Conservation (phyloP, 2,113 vertebrate species). For the Microtus pennsylvanicus region DNA sequence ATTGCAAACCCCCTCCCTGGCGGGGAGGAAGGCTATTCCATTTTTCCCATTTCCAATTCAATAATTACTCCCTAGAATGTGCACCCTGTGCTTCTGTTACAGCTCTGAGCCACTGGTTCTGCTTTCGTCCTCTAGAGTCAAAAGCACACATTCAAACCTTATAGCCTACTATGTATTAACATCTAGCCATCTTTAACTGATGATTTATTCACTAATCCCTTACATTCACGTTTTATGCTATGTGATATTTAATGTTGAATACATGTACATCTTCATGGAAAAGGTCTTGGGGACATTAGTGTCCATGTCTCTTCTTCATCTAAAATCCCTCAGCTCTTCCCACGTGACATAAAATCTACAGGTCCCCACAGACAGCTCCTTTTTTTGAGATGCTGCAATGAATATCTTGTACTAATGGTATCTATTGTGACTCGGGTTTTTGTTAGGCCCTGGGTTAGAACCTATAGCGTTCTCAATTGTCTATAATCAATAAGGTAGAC, state of each 20-base stretch:
- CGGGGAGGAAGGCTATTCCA: not conserved
- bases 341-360: not conserved
- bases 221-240: slow-evolving; percentile 1
- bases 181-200: slow-evolving; percentile 15
- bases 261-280: not conserved
- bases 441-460: not conserved
- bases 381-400: not conserved
- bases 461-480: not conserved
- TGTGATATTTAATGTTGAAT: not conserved
- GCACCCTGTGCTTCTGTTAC: not conserved
- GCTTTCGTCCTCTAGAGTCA: not conserved
- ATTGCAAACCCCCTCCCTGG: not conserved
- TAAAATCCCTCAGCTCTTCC: slow-evolving; percentile 1
- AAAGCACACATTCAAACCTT: not conserved
- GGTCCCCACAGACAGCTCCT: not conserved
- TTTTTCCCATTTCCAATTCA: slow-evolving; percentile 20
- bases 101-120: not conserved
- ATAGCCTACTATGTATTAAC: not conserved
- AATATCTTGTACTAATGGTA: not conserved
- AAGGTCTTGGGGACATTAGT: not conserved
- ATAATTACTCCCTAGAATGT: slow-evolving; percentile 23
- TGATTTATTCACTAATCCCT: not conserved
- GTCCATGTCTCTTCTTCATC: not conserved
- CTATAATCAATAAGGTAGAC: not conserved
- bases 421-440: not conserved